Base-by-base conservation (phyloP, 2,888 invertebrate species). In the Pyrrhia umbra region DNA sequence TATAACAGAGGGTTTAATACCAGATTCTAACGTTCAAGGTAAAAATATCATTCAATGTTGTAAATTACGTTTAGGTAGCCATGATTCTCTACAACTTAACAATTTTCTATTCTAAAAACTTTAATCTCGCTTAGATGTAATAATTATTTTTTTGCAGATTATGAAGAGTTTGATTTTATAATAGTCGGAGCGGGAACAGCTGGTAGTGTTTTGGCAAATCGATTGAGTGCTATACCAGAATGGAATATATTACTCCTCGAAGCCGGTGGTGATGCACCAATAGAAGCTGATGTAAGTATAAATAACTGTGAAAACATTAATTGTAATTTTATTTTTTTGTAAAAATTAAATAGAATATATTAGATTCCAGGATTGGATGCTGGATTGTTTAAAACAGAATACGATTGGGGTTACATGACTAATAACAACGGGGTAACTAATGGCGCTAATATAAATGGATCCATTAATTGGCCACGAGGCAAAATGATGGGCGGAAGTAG, bases 331-430 rank as follows among this genome's bases (percentile, higher is more conserved):
- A 30, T 20, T 15, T 23, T 0, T 15, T 87, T 4, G 77, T 42
- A 1, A 13, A n/a, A 8, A 5, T 13, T 21, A 43, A 15, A 37
- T 2, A 15, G 6, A 37, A 15, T 6, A 9, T 34, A 5, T 40
- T 23, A 61, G 58, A 16, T 61, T 40, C 60, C 60, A 46, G 46
- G 20, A n/a, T 8, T 57, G 0, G n/a, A 45, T 3, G 13, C 6
- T 1, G 8, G 2, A 0, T 1, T 61, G 1, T 10, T 8, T 10
- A 40, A 96, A 79, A 92, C 84, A 2, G 51, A 79, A 81, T 90
- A 97, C 57, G 98, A 98, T 85, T 98, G 98, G 98, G 96, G 97
- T 83, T 98, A 98, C 87, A 96, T 96, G 85, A 97, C 97, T 0
- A 97, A 97, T 79, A 97, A 97, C 0, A 96, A 97, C 84, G 96